phyloP scores from a whole-genome alignment of 2,797 vertebrate species.

The Intellagama lesueurii region DNA sequence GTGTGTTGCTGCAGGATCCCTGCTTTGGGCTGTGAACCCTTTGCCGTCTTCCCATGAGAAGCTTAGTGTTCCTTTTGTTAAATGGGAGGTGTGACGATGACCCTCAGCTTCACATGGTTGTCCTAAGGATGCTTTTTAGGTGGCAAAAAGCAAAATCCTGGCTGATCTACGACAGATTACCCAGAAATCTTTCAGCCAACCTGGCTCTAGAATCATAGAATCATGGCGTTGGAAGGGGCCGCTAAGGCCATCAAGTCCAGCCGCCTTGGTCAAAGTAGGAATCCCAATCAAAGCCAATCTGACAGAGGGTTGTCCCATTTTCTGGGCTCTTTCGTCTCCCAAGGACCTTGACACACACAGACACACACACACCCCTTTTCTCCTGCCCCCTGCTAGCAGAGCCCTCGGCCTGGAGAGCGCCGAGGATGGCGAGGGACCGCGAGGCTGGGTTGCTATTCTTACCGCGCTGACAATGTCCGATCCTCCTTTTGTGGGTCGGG shows the following conservation, averaged over 20 bases:
- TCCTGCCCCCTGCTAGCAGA: no score
- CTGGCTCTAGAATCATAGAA: no score
- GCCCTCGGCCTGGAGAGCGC: not conserved
- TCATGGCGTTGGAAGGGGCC: no score
- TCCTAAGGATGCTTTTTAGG: no score
- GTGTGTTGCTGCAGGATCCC: not conserved
- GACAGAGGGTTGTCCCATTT: not conserved
- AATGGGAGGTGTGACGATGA: not conserved
- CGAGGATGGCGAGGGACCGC: no score
- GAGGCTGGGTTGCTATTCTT: no score
- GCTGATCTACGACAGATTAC: not conserved
- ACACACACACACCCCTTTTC: not conserved
- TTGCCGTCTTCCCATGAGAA: no score
- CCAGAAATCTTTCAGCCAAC: not conserved
- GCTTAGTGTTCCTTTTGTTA: not conserved
- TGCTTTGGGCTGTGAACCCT: not conserved
- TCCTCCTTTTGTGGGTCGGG: slow-evolving; percentile 38
- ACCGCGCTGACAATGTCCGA: not conserved
- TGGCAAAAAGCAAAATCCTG: not conserved
- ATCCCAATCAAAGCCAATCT: not conserved
- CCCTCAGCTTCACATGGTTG: not conserved
- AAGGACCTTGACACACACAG: no score
- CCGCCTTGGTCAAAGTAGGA: no score
- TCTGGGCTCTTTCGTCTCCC: no score
- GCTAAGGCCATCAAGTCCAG: no score